These are phyloP conservation scores for Allygus modestus DNA, from an alignment of 2,888 invertebrate genomes.

Conservation along the genomic window DNA sequence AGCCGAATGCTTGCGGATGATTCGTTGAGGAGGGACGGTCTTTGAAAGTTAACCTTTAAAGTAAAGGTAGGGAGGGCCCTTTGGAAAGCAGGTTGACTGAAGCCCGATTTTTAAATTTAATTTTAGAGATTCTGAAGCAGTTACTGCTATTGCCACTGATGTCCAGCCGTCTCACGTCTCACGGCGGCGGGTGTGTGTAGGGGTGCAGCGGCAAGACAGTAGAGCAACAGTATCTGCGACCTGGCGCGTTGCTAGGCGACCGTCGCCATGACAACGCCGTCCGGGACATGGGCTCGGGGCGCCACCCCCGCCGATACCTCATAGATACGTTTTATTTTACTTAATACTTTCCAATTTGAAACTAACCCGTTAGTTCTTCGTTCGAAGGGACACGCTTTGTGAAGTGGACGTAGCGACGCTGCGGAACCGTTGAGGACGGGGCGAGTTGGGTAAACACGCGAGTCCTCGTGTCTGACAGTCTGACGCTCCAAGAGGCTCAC, in stretches of 20 bases:
- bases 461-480: too few relatives aligned
- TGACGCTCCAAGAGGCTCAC: neutral
- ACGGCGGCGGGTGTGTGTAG: neutral
- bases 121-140: too few relatives aligned
- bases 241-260: conserved; percentile 48
- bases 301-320: conserved; percentile 8
- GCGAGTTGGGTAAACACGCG: too few relatives aligned
- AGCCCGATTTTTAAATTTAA: too few relatives aligned
- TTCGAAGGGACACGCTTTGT: too few relatives aligned
- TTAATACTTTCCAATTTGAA: conserved; percentile 31
- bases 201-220: neutral
- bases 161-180: neutral
- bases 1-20: too few relatives aligned
- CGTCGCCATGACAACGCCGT: conserved; percentile 16
- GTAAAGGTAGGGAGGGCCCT: too few relatives aligned
- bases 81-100: too few relatives aligned
- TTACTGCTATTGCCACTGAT: neutral
- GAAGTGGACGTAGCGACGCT: neutral
- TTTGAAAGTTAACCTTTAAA: too few relatives aligned
- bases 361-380: neutral
- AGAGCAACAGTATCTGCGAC: neutral
- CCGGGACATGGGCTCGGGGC: neutral
- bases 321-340: neutral
- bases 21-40: too few relatives aligned
- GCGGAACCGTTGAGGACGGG: neutral